phyloP scores from a whole-genome alignment of 2,888 invertebrate genomes.

The Argynnis bischoffii region DNA sequence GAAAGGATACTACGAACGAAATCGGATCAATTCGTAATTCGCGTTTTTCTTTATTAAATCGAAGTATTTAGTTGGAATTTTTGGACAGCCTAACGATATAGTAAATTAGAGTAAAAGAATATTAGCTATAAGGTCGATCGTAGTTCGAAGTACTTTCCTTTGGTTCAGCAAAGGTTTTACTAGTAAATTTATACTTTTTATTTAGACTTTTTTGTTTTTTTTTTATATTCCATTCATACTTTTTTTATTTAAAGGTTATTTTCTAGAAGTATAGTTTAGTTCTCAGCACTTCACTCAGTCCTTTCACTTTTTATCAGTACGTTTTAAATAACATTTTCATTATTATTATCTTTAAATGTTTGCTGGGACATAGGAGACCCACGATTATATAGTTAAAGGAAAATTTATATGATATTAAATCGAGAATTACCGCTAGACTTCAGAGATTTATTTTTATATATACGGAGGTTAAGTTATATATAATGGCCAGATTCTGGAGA shows the following conservation, averaged over 20 bases:
- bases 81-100: neutral
- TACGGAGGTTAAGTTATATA: neutral
- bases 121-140: neutral
- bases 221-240: too few species aligned
- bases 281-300: too few species aligned
- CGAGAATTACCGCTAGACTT: neutral
- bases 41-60: neutral
- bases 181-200: too few species aligned
- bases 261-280: too few species aligned
- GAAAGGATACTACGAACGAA: too few species aligned
- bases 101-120: neutral
- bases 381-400: neutral
- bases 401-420: neutral
- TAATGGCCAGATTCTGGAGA: too few species aligned
- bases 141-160: neutral
- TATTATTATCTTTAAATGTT: neutral
- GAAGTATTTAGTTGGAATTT: neutral
- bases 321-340: neutral
- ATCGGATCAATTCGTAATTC: too few species aligned
- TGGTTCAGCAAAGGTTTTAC: neutral
- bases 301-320: neutral
- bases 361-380: slow-evolving; percentile 1
- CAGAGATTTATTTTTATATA: slow-evolving; percentile 21
- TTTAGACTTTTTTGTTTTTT: too few species aligned
- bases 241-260: too few species aligned